phyloP scores from a whole-genome alignment of 2,113 vertebrate species.

The Paradoxurus hermaphroditus region DNA sequence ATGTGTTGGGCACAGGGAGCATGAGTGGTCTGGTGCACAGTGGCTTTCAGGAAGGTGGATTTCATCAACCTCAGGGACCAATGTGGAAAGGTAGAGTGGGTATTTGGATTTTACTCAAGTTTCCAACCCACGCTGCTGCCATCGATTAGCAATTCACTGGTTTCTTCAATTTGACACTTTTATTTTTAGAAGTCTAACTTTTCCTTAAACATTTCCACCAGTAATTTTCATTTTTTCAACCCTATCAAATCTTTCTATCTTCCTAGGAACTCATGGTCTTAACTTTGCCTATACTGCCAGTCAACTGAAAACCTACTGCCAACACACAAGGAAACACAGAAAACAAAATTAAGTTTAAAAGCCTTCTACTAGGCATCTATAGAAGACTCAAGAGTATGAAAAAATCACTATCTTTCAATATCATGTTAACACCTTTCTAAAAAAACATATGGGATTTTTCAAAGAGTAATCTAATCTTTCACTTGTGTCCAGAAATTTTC shows the following conservation, averaged over 20 bases:
- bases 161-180: background rate
- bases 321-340: background rate
- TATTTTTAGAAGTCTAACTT: background rate
- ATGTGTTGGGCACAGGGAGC: background rate
- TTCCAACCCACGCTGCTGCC: background rate
- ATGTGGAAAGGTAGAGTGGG: background rate
- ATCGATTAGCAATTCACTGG: background rate
- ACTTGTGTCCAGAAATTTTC: background rate
- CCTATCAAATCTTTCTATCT: background rate
- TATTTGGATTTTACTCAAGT: background rate
- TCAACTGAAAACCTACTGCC: background rate
- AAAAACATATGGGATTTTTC: background rate
- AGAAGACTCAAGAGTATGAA: background rate
- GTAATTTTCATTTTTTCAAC: background rate
- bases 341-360: constrained; percentile 41
- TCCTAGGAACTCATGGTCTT: background rate
- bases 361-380: background rate
- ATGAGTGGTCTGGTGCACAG: background rate
- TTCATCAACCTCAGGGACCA: background rate
- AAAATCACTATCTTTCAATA: background rate
- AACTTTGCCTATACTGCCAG: background rate
- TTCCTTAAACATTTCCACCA: background rate
- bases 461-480: background rate
- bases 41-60: background rate
- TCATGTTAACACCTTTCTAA: background rate